Base-by-base conservation (phyloP, 2,888 invertebrate genomes). In the Halictus ligatus region DNA sequence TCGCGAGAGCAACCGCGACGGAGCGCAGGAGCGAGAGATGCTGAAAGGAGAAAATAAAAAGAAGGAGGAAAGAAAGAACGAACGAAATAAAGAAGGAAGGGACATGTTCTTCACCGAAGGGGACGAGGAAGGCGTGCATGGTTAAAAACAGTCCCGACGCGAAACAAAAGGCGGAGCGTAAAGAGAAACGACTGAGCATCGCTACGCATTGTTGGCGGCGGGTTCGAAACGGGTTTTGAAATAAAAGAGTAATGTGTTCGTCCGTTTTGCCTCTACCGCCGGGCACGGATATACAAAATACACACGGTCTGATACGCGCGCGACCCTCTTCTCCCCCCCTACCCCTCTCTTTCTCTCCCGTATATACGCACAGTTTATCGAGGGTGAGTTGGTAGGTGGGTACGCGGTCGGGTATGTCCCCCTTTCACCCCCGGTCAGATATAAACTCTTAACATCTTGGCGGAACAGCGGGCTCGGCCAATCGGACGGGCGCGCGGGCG, bases 211-310 rank as follows among this genome's bases (percentile, higher is more conserved):
- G 93, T 93, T 69, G 69, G 87, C 91, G 89, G 91, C 88, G 90
- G 89, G 91, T 90, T 90, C 43, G 90, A 91, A 93, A 93, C 92
- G 92, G 89, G 91, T 91, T 92, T 71, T 92, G 89, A 92, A 92
- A 93, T 92, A 93, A 93, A 93, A 93, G 93, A 93, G 91, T 93
- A 93, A 94, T 93, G 92, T 93, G 92, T 92, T 94, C 91, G 93
- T 92, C 91, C 91, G 89, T 91, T 92, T 90, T 90, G 91, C 87
- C 87, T 84, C 84, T 69, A 40, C 69, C 76, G 58, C 84, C 75
- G 64, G 75, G 82, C 64, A n/a, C 74, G 67, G 43, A 71, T 71
- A 81, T 69, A 81, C 76, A 75, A 73, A 82, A 81, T 79, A 83
- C 81, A 80, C 79, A 82, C 80, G 69, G 77, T 71, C 78, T 79